Evolutionary conservation across 2,888 invertebrate genomes (phyloP), one percentile per base, ranked within the genome.

Genomic region (Aphrophora alni): DNA sequence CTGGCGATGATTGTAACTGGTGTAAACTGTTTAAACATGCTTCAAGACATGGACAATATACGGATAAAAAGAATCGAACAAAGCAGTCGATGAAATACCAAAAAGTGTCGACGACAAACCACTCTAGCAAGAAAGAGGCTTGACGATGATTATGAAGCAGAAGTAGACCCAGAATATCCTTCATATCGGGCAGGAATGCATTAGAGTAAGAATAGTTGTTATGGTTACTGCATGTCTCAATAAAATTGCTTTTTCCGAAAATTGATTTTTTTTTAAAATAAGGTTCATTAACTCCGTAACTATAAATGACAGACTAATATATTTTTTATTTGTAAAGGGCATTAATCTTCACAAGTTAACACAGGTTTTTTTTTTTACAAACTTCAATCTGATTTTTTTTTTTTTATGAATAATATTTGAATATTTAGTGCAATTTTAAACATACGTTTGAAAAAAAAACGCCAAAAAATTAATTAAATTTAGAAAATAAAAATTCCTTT

Each of bases 121-220:
- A 38, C 38, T 10, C 44, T 38, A 17, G 75, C 75, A 38, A 75
- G 24, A 38, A 75, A 38, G 44, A 75, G n/a, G 44, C 21, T 38
- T 25, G 75, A 75, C 38, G 75, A 75, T 38, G 75, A 75, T 8
- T 38, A 38, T 38, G 75, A 75, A 33, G 75, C 38, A 21, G 75
- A 2, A 75, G 75, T 25, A 24, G 75, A 38, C 38, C 21, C 75
- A 75, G 75, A 75, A 38, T 21, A 75, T 38, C 75, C 75, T 21
- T 75, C 44, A 14, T 75, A 75, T 75, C 44, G 44, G 24, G 44
- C 75, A 38, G 75, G 75, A 38, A 38, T 38, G 44, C 44, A 75
- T 38, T 75, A 72, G 25, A 75, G n/a, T 26, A 21, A 38, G n/a
- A 25, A 44, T 75, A 44, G 44, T 69, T 21, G 17, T 69, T 24